phyloP scores from a whole-genome alignment of 2,888 invertebrate species.

The Eueremaeus valkanovi region DNA sequence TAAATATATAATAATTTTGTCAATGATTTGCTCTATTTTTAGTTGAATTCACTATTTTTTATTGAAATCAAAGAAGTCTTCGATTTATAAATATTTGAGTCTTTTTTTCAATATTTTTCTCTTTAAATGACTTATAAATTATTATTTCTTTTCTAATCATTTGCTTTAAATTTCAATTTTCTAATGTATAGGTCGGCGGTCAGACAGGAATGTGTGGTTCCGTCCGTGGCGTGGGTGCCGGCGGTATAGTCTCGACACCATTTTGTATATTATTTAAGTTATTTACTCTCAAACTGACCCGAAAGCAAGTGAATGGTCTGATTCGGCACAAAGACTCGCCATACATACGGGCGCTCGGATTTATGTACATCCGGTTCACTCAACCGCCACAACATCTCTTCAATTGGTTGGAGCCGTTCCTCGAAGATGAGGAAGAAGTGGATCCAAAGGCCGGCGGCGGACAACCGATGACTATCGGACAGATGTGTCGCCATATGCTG shows the following conservation, averaged over 20 bases:
- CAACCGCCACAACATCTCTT: slow-evolving; percentile 93
- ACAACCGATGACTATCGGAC: slow-evolving; percentile 84
- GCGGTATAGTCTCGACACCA: slow-evolving; percentile 98
- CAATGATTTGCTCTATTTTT: no score
- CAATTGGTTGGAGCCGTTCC: slow-evolving; percentile 93
- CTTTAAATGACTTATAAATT: no score
- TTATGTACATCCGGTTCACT: slow-evolving; percentile 73
- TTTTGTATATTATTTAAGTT: slow-evolving; percentile 98
- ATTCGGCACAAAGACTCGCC: slow-evolving; percentile 94
- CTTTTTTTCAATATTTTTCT: not conserved
- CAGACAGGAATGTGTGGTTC: slow-evolving; percentile 99
- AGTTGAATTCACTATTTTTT: no score
- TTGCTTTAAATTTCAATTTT: not conserved
- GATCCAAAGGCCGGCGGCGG: slow-evolving; percentile 98
- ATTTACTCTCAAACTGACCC: slow-evolving; percentile 90
- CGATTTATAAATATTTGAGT: no score
- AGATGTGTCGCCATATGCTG: slow-evolving; percentile 84
- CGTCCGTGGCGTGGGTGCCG: slow-evolving; percentile 97
- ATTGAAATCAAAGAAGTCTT: no score
- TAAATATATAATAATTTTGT: no score
- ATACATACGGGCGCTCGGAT: slow-evolving; percentile 91
- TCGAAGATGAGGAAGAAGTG: slow-evolving; percentile 93
- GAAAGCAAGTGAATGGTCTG: slow-evolving; percentile 93
- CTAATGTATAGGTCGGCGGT: slow-evolving; percentile 56
- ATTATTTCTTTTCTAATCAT: slow-evolving; percentile 2